phyloP scores from a whole-genome alignment of 2,797 vertebrate genomes.

The Avahi laniger region DNA sequence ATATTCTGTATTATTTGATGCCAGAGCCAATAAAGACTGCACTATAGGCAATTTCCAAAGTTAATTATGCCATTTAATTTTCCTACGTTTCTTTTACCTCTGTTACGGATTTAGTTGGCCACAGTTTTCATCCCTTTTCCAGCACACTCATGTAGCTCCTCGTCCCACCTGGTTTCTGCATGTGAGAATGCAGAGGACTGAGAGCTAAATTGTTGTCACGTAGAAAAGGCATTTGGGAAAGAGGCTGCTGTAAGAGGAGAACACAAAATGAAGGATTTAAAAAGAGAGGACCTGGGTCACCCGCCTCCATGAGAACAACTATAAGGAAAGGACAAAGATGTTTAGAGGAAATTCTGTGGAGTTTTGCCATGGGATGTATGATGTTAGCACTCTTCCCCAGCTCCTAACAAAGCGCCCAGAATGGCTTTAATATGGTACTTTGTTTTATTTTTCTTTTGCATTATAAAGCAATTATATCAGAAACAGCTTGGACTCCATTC shows the following conservation, averaged over 20 bases:
- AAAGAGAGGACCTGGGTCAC: constrained; percentile 10
- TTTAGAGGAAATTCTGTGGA: constrained; percentile 11
- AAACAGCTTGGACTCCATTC: constrained; percentile 41
- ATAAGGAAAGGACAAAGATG: constrained; percentile 27
- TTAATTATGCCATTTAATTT: constrained; percentile 47
- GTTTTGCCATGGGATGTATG: constrained; percentile 43
- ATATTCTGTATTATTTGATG: constrained; percentile 47
- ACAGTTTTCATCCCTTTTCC: constrained; percentile 37
- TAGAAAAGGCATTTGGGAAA: neutral
- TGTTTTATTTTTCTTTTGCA: constrained; percentile 29
- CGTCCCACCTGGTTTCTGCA: constrained; percentile 1
- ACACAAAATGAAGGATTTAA: constrained; percentile 51
- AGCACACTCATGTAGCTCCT: neutral
- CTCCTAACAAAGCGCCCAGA: constrained; percentile 4
- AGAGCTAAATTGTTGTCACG: constrained; percentile 49
- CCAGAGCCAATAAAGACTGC: constrained; percentile 19
- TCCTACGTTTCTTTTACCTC: constrained; percentile 35
- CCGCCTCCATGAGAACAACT: constrained; percentile 15
- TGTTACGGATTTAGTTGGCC: neutral
- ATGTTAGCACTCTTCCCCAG: constrained; percentile 15
- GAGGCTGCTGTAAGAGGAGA: neutral
- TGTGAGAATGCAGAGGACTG: constrained; percentile 13
- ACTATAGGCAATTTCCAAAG: constrained; percentile 2
- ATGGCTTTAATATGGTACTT: neutral
- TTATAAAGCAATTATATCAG: neutral